Conservation (phyloP, 2,113 vertebrate species). For the Cricetomys ansorgei region DNA sequence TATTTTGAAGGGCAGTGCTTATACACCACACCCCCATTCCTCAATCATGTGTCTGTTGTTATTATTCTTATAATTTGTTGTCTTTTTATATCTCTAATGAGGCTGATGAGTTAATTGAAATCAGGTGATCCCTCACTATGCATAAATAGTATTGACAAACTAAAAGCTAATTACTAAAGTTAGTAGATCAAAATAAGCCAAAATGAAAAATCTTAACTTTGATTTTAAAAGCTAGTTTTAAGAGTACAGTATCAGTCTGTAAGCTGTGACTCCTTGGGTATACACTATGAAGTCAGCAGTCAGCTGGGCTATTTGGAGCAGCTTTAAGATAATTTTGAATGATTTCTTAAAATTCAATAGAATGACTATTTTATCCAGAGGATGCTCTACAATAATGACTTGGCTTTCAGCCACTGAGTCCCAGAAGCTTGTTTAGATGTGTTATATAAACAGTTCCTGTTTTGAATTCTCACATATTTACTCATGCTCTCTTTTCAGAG, state of each 20-base stretch:
- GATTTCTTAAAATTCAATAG: conserved; percentile 38
- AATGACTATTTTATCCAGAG: conserved; percentile 57
- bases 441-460: conserved; percentile 34
- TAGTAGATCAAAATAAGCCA: neutral
- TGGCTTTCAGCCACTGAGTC: neutral
- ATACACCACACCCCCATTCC: neutral
- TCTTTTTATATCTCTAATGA: neutral
- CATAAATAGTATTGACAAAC: neutral
- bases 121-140: neutral
- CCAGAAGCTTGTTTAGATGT: conserved; percentile 31
- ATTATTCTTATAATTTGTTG: neutral
- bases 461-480: conserved; percentile 50
- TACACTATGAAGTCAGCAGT: neutral
- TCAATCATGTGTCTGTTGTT: neutral
- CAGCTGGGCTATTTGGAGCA: neutral
- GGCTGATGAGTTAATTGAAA: neutral
- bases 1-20: neutral
- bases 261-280: neutral
- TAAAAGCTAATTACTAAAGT: neutral
- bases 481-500: conserved; percentile 41
- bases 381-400: conserved; percentile 60
- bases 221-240: neutral
- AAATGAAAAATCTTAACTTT: neutral
- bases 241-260: neutral
- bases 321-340: conserved; percentile 37